Percentiles rank a stretch among this genome's conserved stretches.
Evolutionary conservation across 53 echinoderm and acorn worm genomes (phyloP).

Genomic region (Antedon mediterranea): DNA sequence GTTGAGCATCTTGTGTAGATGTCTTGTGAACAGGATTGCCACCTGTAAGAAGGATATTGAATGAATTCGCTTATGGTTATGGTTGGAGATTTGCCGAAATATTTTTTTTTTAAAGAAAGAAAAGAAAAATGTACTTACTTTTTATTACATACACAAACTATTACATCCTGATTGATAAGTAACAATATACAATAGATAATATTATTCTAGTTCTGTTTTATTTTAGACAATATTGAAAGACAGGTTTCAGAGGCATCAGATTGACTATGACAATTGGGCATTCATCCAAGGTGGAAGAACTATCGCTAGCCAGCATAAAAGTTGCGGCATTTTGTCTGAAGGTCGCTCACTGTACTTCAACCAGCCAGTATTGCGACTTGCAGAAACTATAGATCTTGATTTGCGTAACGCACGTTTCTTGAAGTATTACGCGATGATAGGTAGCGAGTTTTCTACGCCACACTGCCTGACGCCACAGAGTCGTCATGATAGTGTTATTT

Average conservation of each 20-base stretch:
- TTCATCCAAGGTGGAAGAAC: constrained; percentile 61
- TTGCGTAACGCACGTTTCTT: constrained; percentile 84
- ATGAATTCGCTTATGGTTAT: too few relatives aligned
- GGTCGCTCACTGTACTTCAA: constrained; percentile 66
- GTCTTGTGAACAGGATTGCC: too few relatives aligned
- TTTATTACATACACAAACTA: too few relatives aligned
- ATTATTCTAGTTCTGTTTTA: neutral
- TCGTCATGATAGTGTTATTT: constrained; percentile 47
- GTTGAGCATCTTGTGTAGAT: too few relatives aligned
- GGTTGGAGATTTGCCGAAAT: too few relatives aligned
- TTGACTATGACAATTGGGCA: constrained; percentile 30
- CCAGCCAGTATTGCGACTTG: constrained; percentile 42
- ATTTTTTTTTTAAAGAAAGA: too few relatives aligned
- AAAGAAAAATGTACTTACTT: too few relatives aligned
- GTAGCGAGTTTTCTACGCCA: constrained; percentile 25
- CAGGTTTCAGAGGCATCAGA: constrained; percentile 17
- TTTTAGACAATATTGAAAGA: constrained; percentile 59
- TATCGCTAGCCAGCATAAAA: constrained; percentile 10
- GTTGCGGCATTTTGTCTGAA: constrained; percentile 70
- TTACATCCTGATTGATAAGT: too few relatives aligned
- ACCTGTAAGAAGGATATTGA: too few relatives aligned
- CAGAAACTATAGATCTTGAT: constrained; percentile 58
- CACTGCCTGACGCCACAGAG: constrained; percentile 36
- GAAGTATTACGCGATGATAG: constrained; percentile 71
- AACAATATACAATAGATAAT: neutral